Conservation (phyloP, 37 sponge, comb jelly and placozoan species). For the Corticium candelabrum region DNA sequence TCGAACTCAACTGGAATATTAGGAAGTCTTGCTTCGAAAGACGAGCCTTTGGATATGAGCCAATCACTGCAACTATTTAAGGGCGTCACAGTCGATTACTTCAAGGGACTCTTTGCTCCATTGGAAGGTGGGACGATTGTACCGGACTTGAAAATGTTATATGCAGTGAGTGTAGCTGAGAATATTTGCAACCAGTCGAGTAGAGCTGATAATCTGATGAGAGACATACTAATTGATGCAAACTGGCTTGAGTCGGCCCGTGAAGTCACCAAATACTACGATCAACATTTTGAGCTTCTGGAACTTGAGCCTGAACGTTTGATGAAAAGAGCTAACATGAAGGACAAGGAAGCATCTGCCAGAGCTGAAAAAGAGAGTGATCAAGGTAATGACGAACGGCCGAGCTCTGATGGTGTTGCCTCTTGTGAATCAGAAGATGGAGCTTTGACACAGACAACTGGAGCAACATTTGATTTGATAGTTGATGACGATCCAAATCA, state of each 20-base stretch:
- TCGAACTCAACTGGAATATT: background rate
- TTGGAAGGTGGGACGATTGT: too few species aligned
- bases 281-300: background rate
- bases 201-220: background rate
- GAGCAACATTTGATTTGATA: too few species aligned
- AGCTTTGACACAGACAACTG: too few species aligned
- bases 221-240: background rate
- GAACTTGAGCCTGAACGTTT: background rate
- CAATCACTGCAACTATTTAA: background rate
- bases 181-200: background rate
- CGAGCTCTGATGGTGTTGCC: too few species aligned
- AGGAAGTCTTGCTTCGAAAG: background rate
- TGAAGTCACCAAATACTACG: background rate
- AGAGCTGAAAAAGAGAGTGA: background rate
- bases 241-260: background rate
- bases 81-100: background rate
- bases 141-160: background rate
- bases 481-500: too few species aligned
- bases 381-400: too few species aligned
- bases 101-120: background rate
- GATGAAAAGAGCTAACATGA: background rate
- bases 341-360: too few species aligned
- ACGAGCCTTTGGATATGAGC: background rate
- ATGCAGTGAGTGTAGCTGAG: background rate
- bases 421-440: too few species aligned